Conservation (phyloP, 2,113 vertebrate species). For the Anolis sagrei region DNA sequence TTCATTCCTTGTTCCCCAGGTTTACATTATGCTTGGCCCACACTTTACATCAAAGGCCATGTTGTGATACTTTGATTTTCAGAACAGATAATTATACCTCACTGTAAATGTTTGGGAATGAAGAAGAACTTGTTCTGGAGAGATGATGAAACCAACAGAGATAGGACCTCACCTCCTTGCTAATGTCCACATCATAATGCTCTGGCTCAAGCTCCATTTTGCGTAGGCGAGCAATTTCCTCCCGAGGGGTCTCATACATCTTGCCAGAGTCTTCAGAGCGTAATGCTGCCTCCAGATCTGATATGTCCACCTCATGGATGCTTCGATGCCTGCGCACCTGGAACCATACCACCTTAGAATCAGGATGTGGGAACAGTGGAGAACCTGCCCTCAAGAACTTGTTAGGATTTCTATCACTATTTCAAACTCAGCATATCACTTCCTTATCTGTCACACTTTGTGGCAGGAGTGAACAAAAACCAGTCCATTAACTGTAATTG, state of each 20-base stretch:
- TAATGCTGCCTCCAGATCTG: slow-evolving; percentile 90
- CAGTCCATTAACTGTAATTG: too few species aligned
- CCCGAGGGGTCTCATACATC: slow-evolving; percentile 87
- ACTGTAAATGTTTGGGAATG: neutral
- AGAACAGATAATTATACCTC: neutral
- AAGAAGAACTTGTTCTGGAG: neutral
- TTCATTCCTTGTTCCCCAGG: fast-evolving
- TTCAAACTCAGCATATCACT: too few species aligned
- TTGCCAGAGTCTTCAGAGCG: slow-evolving; percentile 76
- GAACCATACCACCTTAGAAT: neutral
- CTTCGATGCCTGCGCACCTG: slow-evolving; percentile 91
- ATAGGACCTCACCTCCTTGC: slow-evolving; percentile 79
- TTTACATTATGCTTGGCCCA: neutral
- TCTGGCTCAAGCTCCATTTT: slow-evolving; percentile 87
- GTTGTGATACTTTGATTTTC: neutral
- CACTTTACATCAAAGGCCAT: neutral
- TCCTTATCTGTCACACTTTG: neutral
- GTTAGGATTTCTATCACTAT: neutral
- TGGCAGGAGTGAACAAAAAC: neutral
- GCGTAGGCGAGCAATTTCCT: slow-evolving; percentile 92
- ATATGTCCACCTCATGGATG: slow-evolving; percentile 95
- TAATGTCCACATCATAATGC: slow-evolving; percentile 83
- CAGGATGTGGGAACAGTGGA: neutral
- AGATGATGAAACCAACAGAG: neutral
- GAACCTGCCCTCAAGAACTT: neutral